Evolutionary conservation across 2,888 invertebrate species (phyloP), one percentile per base, ranked within the genome.

Genomic region (Periphyllus acericola): DNA sequence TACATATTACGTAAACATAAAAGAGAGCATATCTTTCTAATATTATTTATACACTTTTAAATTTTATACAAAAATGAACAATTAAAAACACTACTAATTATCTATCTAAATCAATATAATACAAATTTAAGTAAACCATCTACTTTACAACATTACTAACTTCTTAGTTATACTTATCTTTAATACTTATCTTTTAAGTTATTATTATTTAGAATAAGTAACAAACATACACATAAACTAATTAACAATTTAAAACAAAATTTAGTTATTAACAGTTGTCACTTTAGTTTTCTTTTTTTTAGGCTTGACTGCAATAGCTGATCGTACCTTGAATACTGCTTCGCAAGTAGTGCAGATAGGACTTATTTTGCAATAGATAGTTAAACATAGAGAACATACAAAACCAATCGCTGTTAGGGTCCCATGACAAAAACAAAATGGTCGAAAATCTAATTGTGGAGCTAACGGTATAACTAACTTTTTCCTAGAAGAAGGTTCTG

Each of bases 321-420:
- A 96, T n/a, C 96, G 96, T 89, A 95, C 95, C 92, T 97, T 97
- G 92, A 97, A 98, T 21, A 97, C 96, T 81, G 97, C 97, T 83
- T 98, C 98, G 92, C 99, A 99, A 71, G 98, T 99, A 40, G 98
- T 97, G 92, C 99, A 99, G 90, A 99, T 98, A 0, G 99, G 98
- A 91, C 97, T 98, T 92, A 98, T 98, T 92, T 97, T 96, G 93
- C 99, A 99, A 92, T 98, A 99, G 90, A 99, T 98, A 90, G 98
- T 98, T 74, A 99, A 93, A 92, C 99, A 99, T 85, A 99, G 97
- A 14, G 99, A 99, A 92, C 99, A 99, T 34, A 99, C 99, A 92
- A 96, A 99, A 89, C 99, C 99, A 90, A 99, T 95, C 91, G 98
- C 98, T 89, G 99, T 96, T 68, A 99, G 94, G 90, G 97, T 96